A percentile compares a stretch with the other conserved stretches of the same genome.
Evolutionary conservation across 2,797 vertebrate genomes (phyloP).

Genomic region (Macropodus opercularis): DNA sequence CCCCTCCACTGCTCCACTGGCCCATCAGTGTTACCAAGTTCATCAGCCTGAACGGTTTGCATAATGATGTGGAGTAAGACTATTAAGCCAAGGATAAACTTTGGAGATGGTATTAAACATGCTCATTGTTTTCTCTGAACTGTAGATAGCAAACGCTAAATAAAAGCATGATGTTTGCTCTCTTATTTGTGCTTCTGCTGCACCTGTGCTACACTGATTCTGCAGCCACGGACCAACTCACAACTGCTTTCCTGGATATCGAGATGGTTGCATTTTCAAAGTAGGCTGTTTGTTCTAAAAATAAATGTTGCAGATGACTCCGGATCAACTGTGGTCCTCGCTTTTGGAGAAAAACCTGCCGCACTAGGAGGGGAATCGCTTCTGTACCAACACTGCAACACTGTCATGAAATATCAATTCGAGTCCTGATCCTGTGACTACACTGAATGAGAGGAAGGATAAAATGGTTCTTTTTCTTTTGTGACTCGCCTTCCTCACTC

Average conservation of each 20-base stretch:
- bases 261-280: conserved; percentile 20
- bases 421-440: background rate
- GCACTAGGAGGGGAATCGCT: conserved; percentile 7
- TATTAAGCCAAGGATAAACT: background rate
- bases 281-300: conserved; percentile 32
- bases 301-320: conserved; percentile 37
- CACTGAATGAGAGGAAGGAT: background rate
- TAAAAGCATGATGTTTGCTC: no score
- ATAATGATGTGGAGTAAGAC: conserved; percentile 9
- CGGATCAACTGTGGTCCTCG: conserved; percentile 6
- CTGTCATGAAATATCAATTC: background rate
- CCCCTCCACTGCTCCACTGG: conserved; percentile 1
- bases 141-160: no score
- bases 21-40: conserved; percentile 18
- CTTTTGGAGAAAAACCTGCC: conserved; percentile 21
- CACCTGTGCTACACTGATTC: background rate
- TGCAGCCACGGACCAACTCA: conserved; percentile 6
- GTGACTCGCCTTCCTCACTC: background rate
- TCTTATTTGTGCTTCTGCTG: background rate
- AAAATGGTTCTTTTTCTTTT: background rate
- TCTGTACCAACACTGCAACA: conserved; percentile 1
- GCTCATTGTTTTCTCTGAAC: background rate
- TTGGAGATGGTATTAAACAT: background rate
- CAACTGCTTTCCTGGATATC: conserved; percentile 6
- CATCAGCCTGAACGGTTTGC: conserved; percentile 28